phyloP scores from a whole-genome alignment of 2,113 vertebrate species.

The Calyptommatus sinebrachiatus region DNA sequence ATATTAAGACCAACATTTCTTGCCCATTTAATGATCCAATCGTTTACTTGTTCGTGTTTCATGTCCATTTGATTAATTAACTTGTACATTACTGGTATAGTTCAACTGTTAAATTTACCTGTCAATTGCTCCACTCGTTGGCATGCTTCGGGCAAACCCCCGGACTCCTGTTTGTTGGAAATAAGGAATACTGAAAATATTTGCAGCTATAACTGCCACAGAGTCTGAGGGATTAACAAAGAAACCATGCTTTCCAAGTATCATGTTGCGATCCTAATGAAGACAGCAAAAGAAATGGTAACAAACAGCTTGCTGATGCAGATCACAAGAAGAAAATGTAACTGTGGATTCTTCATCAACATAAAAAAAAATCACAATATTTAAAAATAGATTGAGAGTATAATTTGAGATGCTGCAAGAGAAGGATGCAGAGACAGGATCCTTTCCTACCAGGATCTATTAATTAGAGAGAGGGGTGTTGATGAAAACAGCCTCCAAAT shows the following conservation, averaged over 20 bases:
- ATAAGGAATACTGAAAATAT: constrained; percentile 92
- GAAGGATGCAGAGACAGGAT: background rate
- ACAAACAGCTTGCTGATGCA: background rate
- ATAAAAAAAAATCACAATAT: background rate
- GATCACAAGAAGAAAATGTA: background rate
- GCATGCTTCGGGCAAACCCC: constrained; percentile 96
- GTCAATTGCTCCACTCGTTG: constrained; percentile 94
- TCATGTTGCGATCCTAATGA: constrained; percentile 94
- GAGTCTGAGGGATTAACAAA: constrained; percentile 98
- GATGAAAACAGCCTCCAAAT: too few relatives aligned
- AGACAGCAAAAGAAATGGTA: constrained; percentile 11
- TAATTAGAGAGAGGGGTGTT: background rate
- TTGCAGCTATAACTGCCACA: constrained; percentile 93
- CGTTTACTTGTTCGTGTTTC: too few relatives aligned
- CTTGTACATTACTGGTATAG: too few relatives aligned
- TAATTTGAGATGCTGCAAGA: background rate
- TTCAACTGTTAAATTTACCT: constrained; percentile 69
- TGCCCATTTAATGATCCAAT: too few relatives aligned
- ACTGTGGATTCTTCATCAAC: background rate
- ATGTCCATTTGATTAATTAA: too few relatives aligned
- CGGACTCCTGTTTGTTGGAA: constrained; percentile 94
- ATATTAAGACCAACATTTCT: too few relatives aligned
- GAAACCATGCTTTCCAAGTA: constrained; percentile 94
- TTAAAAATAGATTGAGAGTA: background rate
- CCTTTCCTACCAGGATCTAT: background rate